Evolutionary conservation across 2,113 vertebrate genomes (phyloP).

Genomic region (Aleadryas rufinucha): DNA sequence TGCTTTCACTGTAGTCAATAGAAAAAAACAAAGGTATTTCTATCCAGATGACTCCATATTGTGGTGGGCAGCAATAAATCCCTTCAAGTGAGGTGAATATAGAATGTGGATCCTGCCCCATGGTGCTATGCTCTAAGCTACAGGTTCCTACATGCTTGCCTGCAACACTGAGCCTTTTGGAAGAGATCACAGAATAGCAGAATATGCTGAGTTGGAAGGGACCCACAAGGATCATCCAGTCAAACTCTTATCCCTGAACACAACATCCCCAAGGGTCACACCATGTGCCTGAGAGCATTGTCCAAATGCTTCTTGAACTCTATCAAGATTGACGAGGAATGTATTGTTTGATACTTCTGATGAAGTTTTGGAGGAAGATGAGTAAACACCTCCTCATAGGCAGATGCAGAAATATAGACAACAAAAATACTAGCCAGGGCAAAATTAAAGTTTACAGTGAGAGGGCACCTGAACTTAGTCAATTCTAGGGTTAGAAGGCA

Average conservation of each 20-base stretch:
- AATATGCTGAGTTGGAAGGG: background rate
- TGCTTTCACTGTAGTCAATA: background rate
- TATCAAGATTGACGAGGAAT: background rate
- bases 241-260: background rate
- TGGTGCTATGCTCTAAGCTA: accelerated
- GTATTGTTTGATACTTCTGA: background rate
- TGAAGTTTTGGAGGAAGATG: background rate
- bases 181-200: background rate
- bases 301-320: background rate
- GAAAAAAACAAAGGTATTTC: background rate
- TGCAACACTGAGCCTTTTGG: background rate
- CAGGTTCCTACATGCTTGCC: too few relatives aligned
- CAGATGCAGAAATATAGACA: background rate
- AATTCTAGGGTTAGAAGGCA: background rate
- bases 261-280: background rate
- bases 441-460: background rate
- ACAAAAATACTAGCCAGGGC: background rate
- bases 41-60: background rate
- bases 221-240: background rate
- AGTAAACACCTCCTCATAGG: background rate
- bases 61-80: background rate
- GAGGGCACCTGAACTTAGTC: background rate
- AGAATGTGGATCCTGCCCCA: background rate
- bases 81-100: background rate
- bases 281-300: background rate